A percentile compares a stretch with the other conserved stretches of the same genome.
Evolutionary conservation across 2,797 vertebrate genomes (phyloP).

Genomic region (Aldrovandia affinis): DNA sequence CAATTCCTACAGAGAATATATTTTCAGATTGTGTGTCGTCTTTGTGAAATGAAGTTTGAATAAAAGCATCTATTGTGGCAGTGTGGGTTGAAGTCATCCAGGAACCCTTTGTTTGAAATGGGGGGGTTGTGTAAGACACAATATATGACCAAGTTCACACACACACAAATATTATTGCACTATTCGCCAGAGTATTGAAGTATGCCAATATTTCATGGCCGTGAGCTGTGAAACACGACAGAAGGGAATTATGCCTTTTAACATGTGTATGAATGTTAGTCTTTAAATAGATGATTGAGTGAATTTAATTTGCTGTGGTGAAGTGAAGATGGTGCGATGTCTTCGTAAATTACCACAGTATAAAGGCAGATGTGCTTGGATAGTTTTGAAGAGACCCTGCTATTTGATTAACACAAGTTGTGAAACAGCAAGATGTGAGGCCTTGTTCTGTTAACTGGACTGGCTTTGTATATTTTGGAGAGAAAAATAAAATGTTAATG

Average conservation of each 20-base stretch:
- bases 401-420: no score
- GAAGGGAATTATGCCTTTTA: not conserved
- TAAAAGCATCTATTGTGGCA: not conserved
- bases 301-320: not conserved
- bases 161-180: not conserved
- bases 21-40: not conserved
- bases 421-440: no score
- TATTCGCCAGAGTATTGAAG: not conserved
- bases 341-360: not conserved
- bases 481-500: no score
- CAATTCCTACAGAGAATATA: not conserved
- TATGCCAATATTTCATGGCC: not conserved
- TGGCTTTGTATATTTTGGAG: no score
- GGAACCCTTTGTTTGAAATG: not conserved
- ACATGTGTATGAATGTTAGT: not conserved
- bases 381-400: no score
- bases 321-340: not conserved
- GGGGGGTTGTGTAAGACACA: no score
- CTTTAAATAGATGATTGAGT: not conserved
- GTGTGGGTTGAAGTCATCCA: not conserved
- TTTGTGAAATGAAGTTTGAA: not conserved
- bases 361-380: not conserved
- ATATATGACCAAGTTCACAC: not conserved
- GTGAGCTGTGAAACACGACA: not conserved
- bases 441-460: no score